Evolutionary conservation across 2,888 invertebrate genomes (phyloP), one percentile per base, ranked within the genome.

Genomic region (Drosophila subquinaria): DNA sequence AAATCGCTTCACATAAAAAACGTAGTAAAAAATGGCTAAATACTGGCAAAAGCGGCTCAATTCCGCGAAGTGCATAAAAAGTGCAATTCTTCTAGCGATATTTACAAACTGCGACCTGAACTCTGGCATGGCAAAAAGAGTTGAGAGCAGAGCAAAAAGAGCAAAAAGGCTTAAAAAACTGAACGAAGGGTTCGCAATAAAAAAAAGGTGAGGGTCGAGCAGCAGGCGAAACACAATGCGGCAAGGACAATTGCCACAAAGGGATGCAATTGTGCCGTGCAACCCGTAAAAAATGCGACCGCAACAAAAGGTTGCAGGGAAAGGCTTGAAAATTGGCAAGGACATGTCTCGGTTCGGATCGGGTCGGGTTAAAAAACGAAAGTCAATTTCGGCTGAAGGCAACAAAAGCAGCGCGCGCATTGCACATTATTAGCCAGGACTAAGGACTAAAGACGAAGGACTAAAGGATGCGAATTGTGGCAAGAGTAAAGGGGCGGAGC

Each of bases 81-180:
- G 55, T 27, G n/a, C 52, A 23, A 73, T 76, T 64, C 43, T 72
- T 53, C 50, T 57, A 53, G 40, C 23, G 11, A 38, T 51, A 55
- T 72, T 73, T 73, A 76, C 70, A 72, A 57, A 47, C 47, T 30
- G 35, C 33, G 64, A 63, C 45, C 66, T 70, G 51, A 73, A 81
- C 69, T 68, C 72, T 53, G 23, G 45, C 15, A 23, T 15, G 73
- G 50, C 76, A 38, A 69, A 88, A 87, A 80, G 84, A 85, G 84
- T 87, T 84, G 73, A 86, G 76, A 63, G 81, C 88, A 86, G 84
- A 72, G 89, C 85, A 79, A 50, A 89, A 86, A 86, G 84, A 73
- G 89, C 85, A 79, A 50, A 89, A 86, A 87, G 89, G 86, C 86
- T 87, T 87, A 81, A 85, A 89, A 86, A 86, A 78, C 53, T 36